Evolutionary conservation across 2,113 vertebrate genomes (phyloP), one percentile per base, ranked within the genome.

Genomic region (Dicrurus megarhynchus): DNA sequence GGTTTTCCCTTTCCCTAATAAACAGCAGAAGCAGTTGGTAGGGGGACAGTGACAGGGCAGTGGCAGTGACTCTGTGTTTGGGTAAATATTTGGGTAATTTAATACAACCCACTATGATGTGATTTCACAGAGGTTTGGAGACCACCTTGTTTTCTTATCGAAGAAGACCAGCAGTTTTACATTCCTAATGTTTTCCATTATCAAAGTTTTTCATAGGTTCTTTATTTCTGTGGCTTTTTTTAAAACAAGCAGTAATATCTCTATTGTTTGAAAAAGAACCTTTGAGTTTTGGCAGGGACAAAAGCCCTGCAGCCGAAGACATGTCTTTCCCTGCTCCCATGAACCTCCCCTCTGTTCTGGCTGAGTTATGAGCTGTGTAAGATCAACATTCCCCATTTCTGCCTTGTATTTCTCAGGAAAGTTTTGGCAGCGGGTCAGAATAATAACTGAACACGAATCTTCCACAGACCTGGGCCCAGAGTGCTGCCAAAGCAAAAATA

Each of bases 391-490:
- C 88, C 76, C 80, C 44, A 35, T 70, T 63, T 57, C 61, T 78
- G 67, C 30, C 68, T 95, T 86, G 56, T 30, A 32, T 92, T 92
- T 94, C 90, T 90, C 85, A 86, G 82, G 87, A 93, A 95, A 83
- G 84, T 74, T 26, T 77, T 95, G 96, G 88, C 95, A 87, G 79
- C 0, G 0, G 3, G 18, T 93, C 90, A 87, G 65, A 71, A 50
- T 86, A 74, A 84, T 75, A 90, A 87, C 88, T 75, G 79, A 94
- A 71, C 30, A 35, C 0, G 4, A 57, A 33, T 63, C 32, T 68
- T 96, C 60, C 0, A 0, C 71, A 75, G 44, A 92, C 11, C 55
- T 1, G 13, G n/a, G 47, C 17, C 83, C 60, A 59, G 9, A 52
- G 26, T 0, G 0, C 33, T 88, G 82, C 82, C 55, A 78, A 81